These are phyloP conservation scores for Cyaniris semiargus DNA, from an alignment of 2,888 invertebrate species.

Conservation along the genomic window DNA sequence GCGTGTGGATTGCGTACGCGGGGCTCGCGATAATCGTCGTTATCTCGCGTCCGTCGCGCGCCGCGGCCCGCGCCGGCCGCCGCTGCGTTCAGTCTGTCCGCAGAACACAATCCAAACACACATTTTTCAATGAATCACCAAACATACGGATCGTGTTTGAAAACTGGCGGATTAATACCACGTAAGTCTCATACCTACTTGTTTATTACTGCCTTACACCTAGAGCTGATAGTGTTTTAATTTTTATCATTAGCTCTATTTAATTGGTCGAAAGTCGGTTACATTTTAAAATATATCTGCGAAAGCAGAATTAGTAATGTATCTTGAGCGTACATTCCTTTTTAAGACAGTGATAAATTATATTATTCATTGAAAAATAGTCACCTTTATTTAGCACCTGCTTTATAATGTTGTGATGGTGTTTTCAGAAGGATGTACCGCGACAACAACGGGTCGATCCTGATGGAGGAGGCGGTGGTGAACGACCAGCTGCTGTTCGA, in stretches of 20 bases:
- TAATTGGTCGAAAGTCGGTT: background rate
- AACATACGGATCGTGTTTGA: constrained; percentile 4
- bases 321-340: background rate
- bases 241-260: background rate
- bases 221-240: background rate
- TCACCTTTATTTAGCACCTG: background rate
- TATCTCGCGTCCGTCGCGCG: constrained; percentile 70
- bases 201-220: background rate
- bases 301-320: background rate
- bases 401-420: background rate
- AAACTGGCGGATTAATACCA: constrained; percentile 14
- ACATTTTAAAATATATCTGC: background rate
- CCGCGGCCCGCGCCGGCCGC: constrained; percentile 55
- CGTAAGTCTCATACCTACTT: constrained; percentile 4
- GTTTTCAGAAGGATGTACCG: constrained; percentile 65
- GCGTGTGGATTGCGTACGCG: constrained; percentile 34
- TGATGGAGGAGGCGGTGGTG: constrained; percentile 63
- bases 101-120: constrained; percentile 59
- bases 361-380: background rate
- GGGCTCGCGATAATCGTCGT: constrained; percentile 56
- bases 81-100: constrained; percentile 59
- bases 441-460: constrained; percentile 54
- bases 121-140: constrained; percentile 24
- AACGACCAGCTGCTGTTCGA: constrained; percentile 68
- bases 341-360: background rate